These are phyloP conservation scores for Cygnus olor DNA, from an alignment of 2,797 vertebrate species.

Conservation along the genomic window DNA sequence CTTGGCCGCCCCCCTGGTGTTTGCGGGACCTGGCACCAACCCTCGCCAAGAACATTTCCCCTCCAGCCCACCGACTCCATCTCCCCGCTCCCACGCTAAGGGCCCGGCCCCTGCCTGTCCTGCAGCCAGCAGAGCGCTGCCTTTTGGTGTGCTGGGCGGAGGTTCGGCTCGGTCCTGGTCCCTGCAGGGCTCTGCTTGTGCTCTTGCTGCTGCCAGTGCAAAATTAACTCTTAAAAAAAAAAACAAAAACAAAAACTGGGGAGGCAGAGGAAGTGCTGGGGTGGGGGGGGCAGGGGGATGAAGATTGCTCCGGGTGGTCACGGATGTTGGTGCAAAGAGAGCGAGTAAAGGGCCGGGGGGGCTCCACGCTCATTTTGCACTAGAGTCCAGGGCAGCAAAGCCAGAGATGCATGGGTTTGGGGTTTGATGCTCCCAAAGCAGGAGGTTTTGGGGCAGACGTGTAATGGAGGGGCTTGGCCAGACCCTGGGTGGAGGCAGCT, in stretches of 20 bases:
- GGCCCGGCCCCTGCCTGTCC: not conserved
- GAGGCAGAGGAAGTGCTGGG: not conserved
- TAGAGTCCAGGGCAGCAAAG: not conserved
- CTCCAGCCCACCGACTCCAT: not conserved
- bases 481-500: not conserved
- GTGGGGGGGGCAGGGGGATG: not conserved
- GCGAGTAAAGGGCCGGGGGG: not conserved
- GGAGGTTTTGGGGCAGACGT: not conserved
- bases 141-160: no score
- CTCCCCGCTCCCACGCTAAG: not conserved
- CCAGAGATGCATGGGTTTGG: not conserved
- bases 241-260: no score
- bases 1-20: not conserved
- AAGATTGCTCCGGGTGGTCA: not conserved
- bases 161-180: not conserved
- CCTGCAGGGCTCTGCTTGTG: not conserved
- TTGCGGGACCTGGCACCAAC: rapidly evolving
- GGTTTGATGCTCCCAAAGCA: not conserved
- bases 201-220: not conserved
- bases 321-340: not conserved
- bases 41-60: rapidly evolving
- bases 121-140: rapidly evolving
- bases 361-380: not conserved
- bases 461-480: not conserved
- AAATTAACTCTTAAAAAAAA: not conserved